Evolutionary conservation across 2,888 invertebrate genomes (phyloP), one percentile per base, ranked within the genome.

Genomic region (Ariolimax columbianus): DNA sequence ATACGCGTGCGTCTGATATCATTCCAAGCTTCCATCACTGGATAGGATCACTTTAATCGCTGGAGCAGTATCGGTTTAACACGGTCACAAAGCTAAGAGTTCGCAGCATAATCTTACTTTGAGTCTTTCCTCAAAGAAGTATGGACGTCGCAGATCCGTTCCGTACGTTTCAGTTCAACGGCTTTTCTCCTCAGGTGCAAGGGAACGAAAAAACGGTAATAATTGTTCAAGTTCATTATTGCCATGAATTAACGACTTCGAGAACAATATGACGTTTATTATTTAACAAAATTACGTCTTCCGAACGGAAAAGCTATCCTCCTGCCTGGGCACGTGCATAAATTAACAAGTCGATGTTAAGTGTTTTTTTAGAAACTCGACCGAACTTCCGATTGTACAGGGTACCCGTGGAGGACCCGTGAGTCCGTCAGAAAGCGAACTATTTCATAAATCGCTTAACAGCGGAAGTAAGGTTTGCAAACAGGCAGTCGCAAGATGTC

Each of bases 381-480:
- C 66, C 17, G 78, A 66, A 78, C 43, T 63, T 78, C 78, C 78
- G 59, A 30, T 33, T n/a, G 66, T 40, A 63, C n/a, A 78, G 40
- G 30, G 40, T 78, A 78, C 78, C 78, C 78, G 78, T 43, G 78
- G 78, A 78, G 59, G 26, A 66, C 66, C 78, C 26, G 63, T 17
- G 63, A 38, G 2, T 1, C 43, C 23, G 17, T 43, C n/a, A 43
- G 59, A 78, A 78, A 66, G 78, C n/a, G 17, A 36, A 36, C 23
- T 19, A 66, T 51, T 47, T 66, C 68, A 9, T 63, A 59, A 82
- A 82, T 47, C 70, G 82, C 43, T 70, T 66, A 55, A 30, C 38
- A 55, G 36, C 82, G 82, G 82, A 82, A 82, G 82, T 73, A 82
- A 59, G 73, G 82, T 73, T 73, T 73, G 59, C 82, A 82, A 73